phyloP scores from a whole-genome alignment of 1,140 invertebrate species.

The Parasteatoda tepidariorum region DNA sequence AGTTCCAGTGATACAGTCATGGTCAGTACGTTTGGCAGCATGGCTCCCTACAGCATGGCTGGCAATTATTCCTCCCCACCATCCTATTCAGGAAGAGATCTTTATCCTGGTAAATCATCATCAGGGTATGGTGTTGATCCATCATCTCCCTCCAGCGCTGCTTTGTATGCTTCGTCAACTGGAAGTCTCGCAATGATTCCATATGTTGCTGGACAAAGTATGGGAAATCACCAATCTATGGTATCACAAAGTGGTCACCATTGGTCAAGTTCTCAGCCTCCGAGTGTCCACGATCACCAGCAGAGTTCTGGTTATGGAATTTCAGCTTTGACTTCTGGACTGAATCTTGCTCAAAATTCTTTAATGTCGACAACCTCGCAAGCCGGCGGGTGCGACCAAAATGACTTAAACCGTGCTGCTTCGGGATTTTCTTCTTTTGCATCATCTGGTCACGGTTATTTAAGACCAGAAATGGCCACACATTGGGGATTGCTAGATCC shows the following conservation, averaged over 20 bases:
- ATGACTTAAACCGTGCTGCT: constrained; percentile 24
- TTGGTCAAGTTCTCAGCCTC: constrained; percentile 30
- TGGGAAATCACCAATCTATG: constrained; percentile 44
- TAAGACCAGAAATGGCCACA: constrained; percentile 40
- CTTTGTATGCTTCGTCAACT: constrained; percentile 41
- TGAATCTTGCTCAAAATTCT: constrained; percentile 50
- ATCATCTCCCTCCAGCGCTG: constrained; percentile 4
- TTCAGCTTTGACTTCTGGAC: constrained; percentile 37
- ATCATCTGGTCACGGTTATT: constrained; percentile 39
- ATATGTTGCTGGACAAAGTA: constrained; percentile 41
- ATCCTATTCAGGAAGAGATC: constrained; percentile 48
- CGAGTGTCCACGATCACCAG: constrained; percentile 35
- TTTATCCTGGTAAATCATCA: constrained; percentile 44
- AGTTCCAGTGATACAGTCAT: constrained; percentile 54
- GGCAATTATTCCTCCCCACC: constrained; percentile 54
- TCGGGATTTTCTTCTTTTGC: constrained; percentile 49
- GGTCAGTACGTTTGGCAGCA: constrained; percentile 61
- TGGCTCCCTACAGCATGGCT: constrained; percentile 60
- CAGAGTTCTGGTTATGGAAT: constrained; percentile 47
- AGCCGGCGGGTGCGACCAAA: constrained; percentile 39
- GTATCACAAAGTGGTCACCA: constrained; percentile 30
- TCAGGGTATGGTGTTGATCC: constrained; percentile 29
- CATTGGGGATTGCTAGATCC: constrained; percentile 54
- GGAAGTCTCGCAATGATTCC: constrained; percentile 39
- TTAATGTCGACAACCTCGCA: constrained; percentile 35